A percentile compares a stretch with the other conserved stretches of the same genome.
These are phyloP conservation scores for Holothuria leucospilota DNA, from an alignment of 53 echinoderm and acorn worm genomes.

Conservation along the genomic window DNA sequence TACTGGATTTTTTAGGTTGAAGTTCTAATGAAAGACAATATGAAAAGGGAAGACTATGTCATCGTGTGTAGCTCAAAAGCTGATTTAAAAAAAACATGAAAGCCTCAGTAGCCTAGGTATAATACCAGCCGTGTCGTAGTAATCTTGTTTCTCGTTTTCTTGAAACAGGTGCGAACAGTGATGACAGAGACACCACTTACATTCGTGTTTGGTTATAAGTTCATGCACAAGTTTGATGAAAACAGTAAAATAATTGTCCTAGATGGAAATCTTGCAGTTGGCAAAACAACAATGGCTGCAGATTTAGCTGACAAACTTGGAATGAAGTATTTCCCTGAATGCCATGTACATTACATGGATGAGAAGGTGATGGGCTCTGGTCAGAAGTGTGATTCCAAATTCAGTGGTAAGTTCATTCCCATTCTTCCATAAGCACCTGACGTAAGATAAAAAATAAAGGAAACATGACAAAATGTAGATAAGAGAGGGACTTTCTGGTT, in stretches of 20 bases:
- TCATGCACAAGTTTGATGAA: conserved; percentile 83
- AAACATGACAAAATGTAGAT: no score
- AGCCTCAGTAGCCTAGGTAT: no score
- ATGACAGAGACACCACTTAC: conserved; percentile 54
- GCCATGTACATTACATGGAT: conserved; percentile 78
- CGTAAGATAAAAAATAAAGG: no score
- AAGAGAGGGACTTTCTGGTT: no score
- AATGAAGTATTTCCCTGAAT: conserved; percentile 87
- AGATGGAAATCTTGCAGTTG: conserved; percentile 91
- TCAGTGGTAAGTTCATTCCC: conserved; percentile 63
- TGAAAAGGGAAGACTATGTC: no score
- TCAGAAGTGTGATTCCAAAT: conserved; percentile 80
- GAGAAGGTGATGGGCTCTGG: conserved; percentile 76
- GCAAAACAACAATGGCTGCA: conserved; percentile 76
- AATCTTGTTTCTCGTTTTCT: neutral
- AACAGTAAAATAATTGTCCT: conserved; percentile 91
- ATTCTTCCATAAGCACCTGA: neutral
- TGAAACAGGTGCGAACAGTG: conserved; percentile 29
- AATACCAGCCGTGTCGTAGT: no score
- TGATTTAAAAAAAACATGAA: no score
- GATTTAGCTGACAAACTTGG: conserved; percentile 84
- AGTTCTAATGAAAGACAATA: no score
- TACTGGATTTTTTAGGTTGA: no score
- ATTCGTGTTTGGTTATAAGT: conserved; percentile 72
- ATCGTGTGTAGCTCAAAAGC: no score